Base-by-base conservation (phyloP, 1,140 invertebrate species). In the Drosophila parvula region DNA sequence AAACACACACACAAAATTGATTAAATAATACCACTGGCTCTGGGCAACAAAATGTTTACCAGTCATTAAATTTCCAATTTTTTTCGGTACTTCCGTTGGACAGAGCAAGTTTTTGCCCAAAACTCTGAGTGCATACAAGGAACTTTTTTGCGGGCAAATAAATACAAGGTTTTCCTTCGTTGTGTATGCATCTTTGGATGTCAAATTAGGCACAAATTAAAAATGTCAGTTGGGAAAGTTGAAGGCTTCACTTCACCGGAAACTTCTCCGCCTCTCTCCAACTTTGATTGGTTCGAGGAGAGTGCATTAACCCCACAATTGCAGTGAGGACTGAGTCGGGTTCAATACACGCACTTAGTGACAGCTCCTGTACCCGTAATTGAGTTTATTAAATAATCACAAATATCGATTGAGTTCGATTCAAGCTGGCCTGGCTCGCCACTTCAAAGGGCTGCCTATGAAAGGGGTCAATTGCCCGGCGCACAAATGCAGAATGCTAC, bases 311-410 rank as follows among this genome's bases (percentile, higher is more conserved):
- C 84, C 84, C 55, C 57, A n/a, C 60, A 45, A 41, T 6, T 53
- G 22, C 50, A 38, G 40, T 2, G 11, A 4, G 43, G 41, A 10
- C 10, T 16, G 50, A 18, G 32, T 16, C 22, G 38, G 41, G 28
- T 43, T 73, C 56, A 61, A 74, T 71, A 76, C 62, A 59, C 50
- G 73, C 71, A 75, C 51, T 41, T 47, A 63, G 68, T 28, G 45
- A 45, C 10, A 16, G 59, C 22, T 47, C 60, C 51, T 78, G 69
- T 58, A 47, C 38, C 38, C 43, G 74, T 85, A 80, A 89, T 90
- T 89, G 84, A 84, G 84, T 75, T 84, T 89, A 90, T 89, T 84
- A 89, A 89, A 89, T 89, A 89, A 89, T 89, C 84, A 89, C 82
- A 89, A 84, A 89, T 89, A 89, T 89, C 84, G 84, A 89, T 89